Evolutionary conservation across 2,888 invertebrate species (phyloP).

Genomic region (Tridacna gigas): DNA sequence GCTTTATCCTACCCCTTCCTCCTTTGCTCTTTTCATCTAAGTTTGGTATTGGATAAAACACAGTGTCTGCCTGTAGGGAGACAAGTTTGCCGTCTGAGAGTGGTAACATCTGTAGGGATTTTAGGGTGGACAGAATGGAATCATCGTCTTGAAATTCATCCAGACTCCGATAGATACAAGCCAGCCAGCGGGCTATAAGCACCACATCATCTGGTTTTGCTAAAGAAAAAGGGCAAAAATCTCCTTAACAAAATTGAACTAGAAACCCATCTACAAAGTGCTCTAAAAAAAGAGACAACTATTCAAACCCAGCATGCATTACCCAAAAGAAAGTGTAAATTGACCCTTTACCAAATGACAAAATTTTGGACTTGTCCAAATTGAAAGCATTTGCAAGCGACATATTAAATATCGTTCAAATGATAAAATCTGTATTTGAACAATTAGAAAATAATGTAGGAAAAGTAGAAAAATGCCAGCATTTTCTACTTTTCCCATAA

Average conservation of each 20-base stretch:
- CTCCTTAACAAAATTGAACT: no score
- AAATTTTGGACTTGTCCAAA: no score
- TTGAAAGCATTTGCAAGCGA: no score
- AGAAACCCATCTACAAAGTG: no score
- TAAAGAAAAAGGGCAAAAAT: background rate
- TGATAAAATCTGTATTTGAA: no score
- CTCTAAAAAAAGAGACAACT: no score
- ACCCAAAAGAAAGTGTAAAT: no score
- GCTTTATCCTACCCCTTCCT: slow-evolving; percentile 13
- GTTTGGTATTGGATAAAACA: slow-evolving; percentile 78
- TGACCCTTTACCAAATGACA: no score
- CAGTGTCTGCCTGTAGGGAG: slow-evolving; percentile 72
- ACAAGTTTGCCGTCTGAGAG: slow-evolving; percentile 76
- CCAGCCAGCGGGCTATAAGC: slow-evolving; percentile 75
- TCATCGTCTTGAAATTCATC: slow-evolving; percentile 80
- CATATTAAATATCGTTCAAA: no score
- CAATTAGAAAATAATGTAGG: background rate
- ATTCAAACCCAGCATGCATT: no score
- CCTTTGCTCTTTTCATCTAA: slow-evolving; percentile 1
- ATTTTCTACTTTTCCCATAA: background rate
- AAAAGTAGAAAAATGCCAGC: background rate
- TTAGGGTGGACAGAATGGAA: slow-evolving; percentile 70
- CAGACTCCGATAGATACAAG: slow-evolving; percentile 81
- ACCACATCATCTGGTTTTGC: slow-evolving; percentile 31
- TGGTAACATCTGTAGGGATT: slow-evolving; percentile 76